Percentiles rank a stretch among this genome's conserved stretches.
Evolutionary conservation across 2,113 vertebrate genomes (phyloP).

Genomic region (Vicugna pacos): DNA sequence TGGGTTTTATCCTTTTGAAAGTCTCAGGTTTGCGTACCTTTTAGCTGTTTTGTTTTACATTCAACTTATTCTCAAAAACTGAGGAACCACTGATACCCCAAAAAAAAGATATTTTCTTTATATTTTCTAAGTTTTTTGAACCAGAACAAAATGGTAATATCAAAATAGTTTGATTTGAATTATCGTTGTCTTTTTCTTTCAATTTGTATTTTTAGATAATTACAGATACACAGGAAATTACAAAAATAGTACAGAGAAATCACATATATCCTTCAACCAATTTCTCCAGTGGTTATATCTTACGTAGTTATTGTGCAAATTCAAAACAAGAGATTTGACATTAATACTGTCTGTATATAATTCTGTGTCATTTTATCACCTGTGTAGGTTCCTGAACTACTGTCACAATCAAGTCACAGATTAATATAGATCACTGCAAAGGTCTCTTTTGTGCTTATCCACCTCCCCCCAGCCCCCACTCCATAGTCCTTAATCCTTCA

Average conservation of each 20-base stretch:
- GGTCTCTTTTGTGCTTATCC: neutral
- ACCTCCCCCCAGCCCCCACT: neutral
- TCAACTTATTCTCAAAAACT: conserved; percentile 35
- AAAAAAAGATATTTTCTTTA: neutral
- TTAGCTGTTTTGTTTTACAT: conserved; percentile 17
- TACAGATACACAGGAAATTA: neutral
- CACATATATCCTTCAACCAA: neutral
- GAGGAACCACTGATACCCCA: neutral
- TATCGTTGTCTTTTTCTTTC: conserved; percentile 2
- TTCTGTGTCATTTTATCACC: conserved; percentile 28
- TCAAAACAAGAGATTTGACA: neutral
- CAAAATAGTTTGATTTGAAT: conserved; percentile 52
- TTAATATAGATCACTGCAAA: neutral
- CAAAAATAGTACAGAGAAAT: neutral
- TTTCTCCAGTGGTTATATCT: neutral
- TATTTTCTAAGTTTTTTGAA: conserved; percentile 5
- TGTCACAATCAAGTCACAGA: neutral
- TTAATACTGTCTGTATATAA: neutral
- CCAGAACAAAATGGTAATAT: neutral
- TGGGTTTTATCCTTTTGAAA: conserved; percentile 25
- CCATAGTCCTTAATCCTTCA: neutral
- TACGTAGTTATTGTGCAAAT: neutral
- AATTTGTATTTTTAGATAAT: conserved; percentile 42
- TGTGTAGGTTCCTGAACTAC: neutral
- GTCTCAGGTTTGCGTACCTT: neutral